Percentiles rank a stretch among this genome's conserved stretches.
Evolutionary conservation across 2,888 invertebrate species (phyloP).

Genomic region (Brachyptera putata): DNA sequence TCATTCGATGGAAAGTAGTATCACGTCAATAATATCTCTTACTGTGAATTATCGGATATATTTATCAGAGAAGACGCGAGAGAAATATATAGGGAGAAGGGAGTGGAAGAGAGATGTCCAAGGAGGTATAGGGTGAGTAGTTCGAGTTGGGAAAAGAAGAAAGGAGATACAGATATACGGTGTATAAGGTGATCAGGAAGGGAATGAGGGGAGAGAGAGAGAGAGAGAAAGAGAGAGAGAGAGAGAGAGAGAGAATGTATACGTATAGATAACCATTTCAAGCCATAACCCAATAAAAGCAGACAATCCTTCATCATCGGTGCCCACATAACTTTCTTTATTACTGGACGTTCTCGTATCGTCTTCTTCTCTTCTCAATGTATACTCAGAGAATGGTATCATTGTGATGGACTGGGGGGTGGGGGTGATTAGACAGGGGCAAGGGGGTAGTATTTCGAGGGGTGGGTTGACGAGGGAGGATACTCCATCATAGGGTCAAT

Average conservation of each 20-base stretch:
- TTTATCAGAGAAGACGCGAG: too few species aligned
- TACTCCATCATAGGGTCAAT: slow-evolving; percentile 26
- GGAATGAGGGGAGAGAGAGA: too few species aligned
- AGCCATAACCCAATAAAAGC: slow-evolving; percentile 24
- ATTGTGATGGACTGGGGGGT: background rate
- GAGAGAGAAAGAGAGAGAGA: too few species aligned
- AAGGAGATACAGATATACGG: too few species aligned
- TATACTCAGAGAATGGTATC: slow-evolving; percentile 4
- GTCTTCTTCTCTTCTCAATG: slow-evolving; percentile 9
- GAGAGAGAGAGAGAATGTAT: too few species aligned
- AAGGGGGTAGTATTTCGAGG: background rate
- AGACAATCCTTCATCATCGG: slow-evolving; percentile 25
- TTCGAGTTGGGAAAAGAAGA: too few species aligned
- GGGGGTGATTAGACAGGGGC: slow-evolving; percentile 7
- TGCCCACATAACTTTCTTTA: slow-evolving; percentile 22
- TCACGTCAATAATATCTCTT: slow-evolving; percentile 3
- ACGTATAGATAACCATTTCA: slow-evolving; percentile 9
- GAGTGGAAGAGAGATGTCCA: too few species aligned
- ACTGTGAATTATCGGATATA: slow-evolving; percentile 15
- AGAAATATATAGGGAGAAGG: too few species aligned
- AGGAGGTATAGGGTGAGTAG: too few species aligned
- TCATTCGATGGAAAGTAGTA: too few species aligned
- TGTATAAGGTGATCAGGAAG: too few species aligned
- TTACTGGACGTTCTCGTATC: slow-evolving; percentile 9
- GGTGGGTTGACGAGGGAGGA: background rate